phyloP scores from a whole-genome alignment of 1,140 invertebrate genomes.

The Liolophura sinensis region DNA sequence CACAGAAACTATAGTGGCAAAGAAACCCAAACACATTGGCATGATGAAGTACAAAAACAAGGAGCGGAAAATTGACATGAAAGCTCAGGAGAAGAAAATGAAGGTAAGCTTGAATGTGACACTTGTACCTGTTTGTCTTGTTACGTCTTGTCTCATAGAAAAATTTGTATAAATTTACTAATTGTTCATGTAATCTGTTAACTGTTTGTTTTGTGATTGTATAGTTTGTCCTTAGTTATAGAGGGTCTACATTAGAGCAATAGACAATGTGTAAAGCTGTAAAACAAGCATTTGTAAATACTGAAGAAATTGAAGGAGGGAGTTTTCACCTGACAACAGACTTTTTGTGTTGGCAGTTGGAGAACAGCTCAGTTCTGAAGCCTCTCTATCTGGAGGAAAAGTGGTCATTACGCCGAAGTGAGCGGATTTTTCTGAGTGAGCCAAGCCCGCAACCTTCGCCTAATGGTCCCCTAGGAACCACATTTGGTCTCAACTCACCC shows the following conservation, averaged over 20 bases:
- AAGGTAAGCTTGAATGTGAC: not conserved
- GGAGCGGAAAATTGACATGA: conserved; percentile 12
- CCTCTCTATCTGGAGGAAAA: conserved; percentile 53
- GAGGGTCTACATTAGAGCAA: too few species aligned
- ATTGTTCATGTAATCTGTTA: too few species aligned
- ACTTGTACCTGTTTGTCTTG: too few species aligned
- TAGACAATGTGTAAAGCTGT: too few species aligned
- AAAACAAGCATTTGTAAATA: too few species aligned
- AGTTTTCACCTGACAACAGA: too few species aligned
- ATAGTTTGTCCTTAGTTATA: too few species aligned
- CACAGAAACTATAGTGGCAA: conserved; percentile 78
- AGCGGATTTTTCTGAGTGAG: conserved; percentile 60
- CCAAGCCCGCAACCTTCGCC: conserved; percentile 50
- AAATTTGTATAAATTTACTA: too few species aligned
- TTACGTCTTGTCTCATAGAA: too few species aligned
- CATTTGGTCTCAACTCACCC: not conserved
- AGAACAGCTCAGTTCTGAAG: conserved; percentile 31
- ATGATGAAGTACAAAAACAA: conserved; percentile 34
- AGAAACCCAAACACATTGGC: conserved; percentile 64
- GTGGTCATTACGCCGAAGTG: conserved; percentile 57
- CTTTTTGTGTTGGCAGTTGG: conserved; percentile 19
- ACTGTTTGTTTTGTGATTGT: too few species aligned
- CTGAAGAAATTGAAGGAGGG: too few species aligned
- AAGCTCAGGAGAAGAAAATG: not conserved
- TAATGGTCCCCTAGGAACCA: conserved; percentile 8